phyloP scores from a whole-genome alignment of 2,113 vertebrate species.

The Protomyctophum bolini region DNA sequence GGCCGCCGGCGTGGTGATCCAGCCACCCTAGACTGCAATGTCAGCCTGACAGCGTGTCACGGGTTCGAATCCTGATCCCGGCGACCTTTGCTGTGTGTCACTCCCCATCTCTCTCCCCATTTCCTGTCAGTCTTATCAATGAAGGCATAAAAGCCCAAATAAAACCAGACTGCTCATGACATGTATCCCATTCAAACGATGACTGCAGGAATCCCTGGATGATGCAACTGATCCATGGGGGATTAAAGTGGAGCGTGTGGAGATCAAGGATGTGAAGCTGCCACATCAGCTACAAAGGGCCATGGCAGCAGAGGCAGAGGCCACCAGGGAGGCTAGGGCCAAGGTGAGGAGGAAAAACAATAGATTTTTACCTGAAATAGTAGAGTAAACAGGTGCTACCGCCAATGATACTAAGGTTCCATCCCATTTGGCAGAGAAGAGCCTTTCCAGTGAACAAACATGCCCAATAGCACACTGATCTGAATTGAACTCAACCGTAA shows the following conservation, averaged over 20 bases:
- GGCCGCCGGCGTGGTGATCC: too few relatives aligned
- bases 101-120: too few relatives aligned
- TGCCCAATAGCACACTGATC: too few relatives aligned
- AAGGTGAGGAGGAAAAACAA: conserved; percentile 73
- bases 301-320: conserved; percentile 89
- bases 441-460: too few relatives aligned
- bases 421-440: too few relatives aligned
- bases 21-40: too few relatives aligned
- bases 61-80: too few relatives aligned
- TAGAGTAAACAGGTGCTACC: background rate
- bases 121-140: too few relatives aligned
- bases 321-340: conserved; percentile 82
- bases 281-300: conserved; percentile 86
- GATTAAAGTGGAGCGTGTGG: conserved; percentile 85
- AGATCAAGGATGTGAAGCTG: conserved; percentile 88
- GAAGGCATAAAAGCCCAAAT: background rate
- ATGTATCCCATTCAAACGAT: background rate
- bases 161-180: background rate
- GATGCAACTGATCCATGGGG: conserved; percentile 85
- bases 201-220: conserved; percentile 76
- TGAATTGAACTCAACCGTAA: too few relatives aligned
- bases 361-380: background rate
- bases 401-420: too few relatives aligned
- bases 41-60: too few relatives aligned
- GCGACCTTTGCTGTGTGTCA: background rate